Base-by-base conservation (phyloP, 2,888 invertebrate species). In the Lepidonotus clava region DNA sequence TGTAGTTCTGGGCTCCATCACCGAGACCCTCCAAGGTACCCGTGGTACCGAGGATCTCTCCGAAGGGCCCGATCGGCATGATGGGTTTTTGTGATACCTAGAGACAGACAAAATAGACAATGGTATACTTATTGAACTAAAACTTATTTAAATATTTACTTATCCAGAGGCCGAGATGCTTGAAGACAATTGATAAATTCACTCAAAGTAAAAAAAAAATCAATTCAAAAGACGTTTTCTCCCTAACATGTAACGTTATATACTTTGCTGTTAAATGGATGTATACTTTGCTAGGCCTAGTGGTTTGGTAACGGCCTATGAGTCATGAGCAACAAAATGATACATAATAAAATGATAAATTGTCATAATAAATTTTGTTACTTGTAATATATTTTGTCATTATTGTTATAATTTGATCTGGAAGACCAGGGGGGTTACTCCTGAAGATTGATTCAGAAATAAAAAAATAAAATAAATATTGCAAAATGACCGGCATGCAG, bases 11-110 rank as follows among this genome's bases (percentile, higher is more conserved):
- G 24, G 87, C 89, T 85, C 91, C 91, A 38, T 91, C 90, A n/a
- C 91, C 90, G 24, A 93, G 90, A 86, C 91, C 89, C 56, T 93
- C 93, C 56, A 94, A 90, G 89, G 93, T 94, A 87, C 93, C 93
- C 32, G 94, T 94, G 89, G 94, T 94, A 87, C 94, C 94, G 71
- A 94, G 90, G 89, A 94, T 92, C 89, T 94, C 93, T 34, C 94
- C 94, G 91, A 93, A 94, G 86, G 93, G 93, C 87, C 94, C 94
- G 61, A 93, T 91, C 38, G 93, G 91, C 91, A 91, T 91, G 6
- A 56, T 86, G 56, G 24, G 46, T 46, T 46, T 46, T 8, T 46
- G 46, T 46, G 18, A 18, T 46, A 11, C 8, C 46, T 18, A 46
- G 18, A 46, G 18, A 46, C 46, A 46, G 18, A 8, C 8, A 46